These are phyloP conservation scores for Cardinalis cardinalis DNA, from an alignment of 2,113 vertebrate species.

Conservation along the genomic window DNA sequence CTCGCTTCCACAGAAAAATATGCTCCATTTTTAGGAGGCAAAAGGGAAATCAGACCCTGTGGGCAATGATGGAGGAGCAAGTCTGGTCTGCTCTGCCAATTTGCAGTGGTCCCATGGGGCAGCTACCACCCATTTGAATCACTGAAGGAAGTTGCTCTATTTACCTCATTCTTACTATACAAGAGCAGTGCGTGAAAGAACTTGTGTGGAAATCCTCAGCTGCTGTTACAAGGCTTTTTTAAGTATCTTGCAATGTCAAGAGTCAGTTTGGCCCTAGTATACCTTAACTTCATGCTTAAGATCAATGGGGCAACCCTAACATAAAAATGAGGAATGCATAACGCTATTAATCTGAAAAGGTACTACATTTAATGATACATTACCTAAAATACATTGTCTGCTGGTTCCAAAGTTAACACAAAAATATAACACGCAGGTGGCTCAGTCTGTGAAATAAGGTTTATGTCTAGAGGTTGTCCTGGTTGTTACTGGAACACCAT, in stretches of 20 bases:
- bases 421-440: not conserved
- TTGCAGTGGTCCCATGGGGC: not conserved
- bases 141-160: not conserved
- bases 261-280: not conserved
- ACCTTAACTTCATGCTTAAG: not conserved
- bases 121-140: not conserved
- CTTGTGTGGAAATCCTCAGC: not conserved
- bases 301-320: not conserved
- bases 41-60: not conserved
- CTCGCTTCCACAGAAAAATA: not conserved
- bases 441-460: not conserved
- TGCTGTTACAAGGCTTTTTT: not conserved
- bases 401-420: not conserved
- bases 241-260: not conserved
- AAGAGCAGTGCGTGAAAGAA: not conserved
- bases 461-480: conserved; percentile 18
- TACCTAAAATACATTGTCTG: not conserved
- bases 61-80: not conserved
- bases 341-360: not conserved
- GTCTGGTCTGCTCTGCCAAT: not conserved
- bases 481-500: not conserved
- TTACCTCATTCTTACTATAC: not conserved
- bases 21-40: not conserved
- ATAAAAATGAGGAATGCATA: conserved; percentile 20
- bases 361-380: not conserved